Evolutionary conservation across 2,797 vertebrate species (phyloP), one percentile per base, ranked within the genome.

Genomic region (Enteromius viviparus): DNA sequence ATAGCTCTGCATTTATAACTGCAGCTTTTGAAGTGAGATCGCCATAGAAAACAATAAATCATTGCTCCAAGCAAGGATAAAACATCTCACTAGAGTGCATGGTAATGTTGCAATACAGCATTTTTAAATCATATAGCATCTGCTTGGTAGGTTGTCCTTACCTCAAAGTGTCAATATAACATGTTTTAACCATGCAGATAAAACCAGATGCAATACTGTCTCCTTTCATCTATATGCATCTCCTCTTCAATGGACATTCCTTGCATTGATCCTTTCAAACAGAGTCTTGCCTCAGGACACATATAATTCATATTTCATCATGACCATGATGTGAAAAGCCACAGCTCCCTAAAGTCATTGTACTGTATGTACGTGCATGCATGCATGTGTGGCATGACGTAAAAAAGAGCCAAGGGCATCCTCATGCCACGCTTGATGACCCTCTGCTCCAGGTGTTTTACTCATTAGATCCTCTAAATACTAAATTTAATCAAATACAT

Each of bases 301-400:
- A 47, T 23, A 37, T 12, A 51, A 65, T 51, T 49, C 3, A 74
- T 74, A 64, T 81, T 81, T 74, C 29, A 74, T 81, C 29, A 81
- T 6, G 47, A 29, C 45, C n/a, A 29, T 68, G 17, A 66, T 17
- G n/a, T 37, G 14, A 76, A 42, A 23, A 23, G 47, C 55, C 19
- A 51, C 9, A 68, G 17, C 62, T 51, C 4, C 80, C 23, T 74
- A 3, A 9, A 74, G 32, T 65, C 21, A 64, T 17, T 26, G 26
- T 26, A 26, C 26, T 10, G 42, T 49, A 65, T 62, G 34, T 6
- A 58, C 4, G 32, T 40, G 12, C 12, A 6, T 26, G 55, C 71
- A 74, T 37, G 29, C 70, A 32, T 51, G 45, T 68, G 26, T 49
- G 26, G 45, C 7, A 6, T 69, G 32, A 29, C 1, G n/a, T 10